Percentiles rank a stretch among this genome's conserved stretches.
These are phyloP conservation scores for Urocynchramus pylzowi DNA, from an alignment of 2,113 vertebrate genomes.

Conservation along the genomic window DNA sequence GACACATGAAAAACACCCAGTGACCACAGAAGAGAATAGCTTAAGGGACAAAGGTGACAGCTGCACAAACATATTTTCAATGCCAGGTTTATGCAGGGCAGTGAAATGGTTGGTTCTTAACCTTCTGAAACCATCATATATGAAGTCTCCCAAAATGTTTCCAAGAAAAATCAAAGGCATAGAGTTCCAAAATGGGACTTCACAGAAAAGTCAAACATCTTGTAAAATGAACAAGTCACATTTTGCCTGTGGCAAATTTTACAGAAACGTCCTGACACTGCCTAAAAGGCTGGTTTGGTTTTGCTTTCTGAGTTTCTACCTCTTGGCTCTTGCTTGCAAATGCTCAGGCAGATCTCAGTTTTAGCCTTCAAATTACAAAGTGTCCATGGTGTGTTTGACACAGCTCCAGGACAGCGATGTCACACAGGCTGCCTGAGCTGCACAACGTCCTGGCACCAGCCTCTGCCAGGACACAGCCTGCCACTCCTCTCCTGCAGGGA, in stretches of 20 bases:
- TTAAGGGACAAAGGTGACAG: slow-evolving; percentile 51
- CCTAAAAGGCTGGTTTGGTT: neutral
- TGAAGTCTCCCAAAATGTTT: neutral
- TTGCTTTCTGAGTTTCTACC: slow-evolving; percentile 17
- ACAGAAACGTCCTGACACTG: slow-evolving; percentile 16
- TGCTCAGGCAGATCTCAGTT: slow-evolving; percentile 45
- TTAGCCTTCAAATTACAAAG: slow-evolving; percentile 69
- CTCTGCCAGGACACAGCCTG: neutral
- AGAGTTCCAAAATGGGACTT: neutral
- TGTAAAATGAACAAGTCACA: neutral
- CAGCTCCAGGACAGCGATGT: neutral
- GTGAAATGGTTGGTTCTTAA: neutral
- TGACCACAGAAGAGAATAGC: slow-evolving; percentile 45
- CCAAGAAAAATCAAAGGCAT: neutral
- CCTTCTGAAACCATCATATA: neutral
- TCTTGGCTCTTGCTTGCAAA: slow-evolving; percentile 19
- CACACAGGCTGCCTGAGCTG: neutral
- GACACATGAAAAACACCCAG: slow-evolving; percentile 13
- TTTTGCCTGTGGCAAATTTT: slow-evolving; percentile 10
- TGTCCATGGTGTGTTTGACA: slow-evolving; percentile 16
- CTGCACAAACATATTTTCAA: slow-evolving; percentile 37
- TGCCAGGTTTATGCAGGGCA: slow-evolving; percentile 38
- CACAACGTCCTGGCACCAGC: neutral
- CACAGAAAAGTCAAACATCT: neutral
- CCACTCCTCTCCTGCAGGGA: neutral